Evolutionary conservation across 2,797 vertebrate genomes (phyloP), one percentile per base, ranked within the genome.

Genomic region (Austrolebias charrua): DNA sequence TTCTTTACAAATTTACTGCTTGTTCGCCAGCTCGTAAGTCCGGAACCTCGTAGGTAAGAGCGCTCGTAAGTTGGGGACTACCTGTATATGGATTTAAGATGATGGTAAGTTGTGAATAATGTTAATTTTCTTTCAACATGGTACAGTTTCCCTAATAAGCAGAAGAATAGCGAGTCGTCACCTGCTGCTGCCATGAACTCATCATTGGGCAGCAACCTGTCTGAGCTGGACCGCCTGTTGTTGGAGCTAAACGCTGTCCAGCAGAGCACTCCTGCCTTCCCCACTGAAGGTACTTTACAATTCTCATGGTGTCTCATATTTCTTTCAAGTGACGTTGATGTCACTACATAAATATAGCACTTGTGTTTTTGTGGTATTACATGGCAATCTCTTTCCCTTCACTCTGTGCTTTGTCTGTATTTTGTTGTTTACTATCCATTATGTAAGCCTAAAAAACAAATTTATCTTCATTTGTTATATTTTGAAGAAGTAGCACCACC

Each of bases 171-270:
- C 24, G 95, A 97, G 58, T 49, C 58, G 5, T 55, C 60, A 1
- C 94, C 95, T 29, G 89, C 94, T 12, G 90, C 88, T 4, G 90
- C 93, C 75, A 96, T 96, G 93, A 95, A 92, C 81, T 92, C 95
- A 51, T 93, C 93, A 0, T 75, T 98, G 90, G 98, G 96, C 75
- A 97, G 91, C 89, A 99, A 99, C 89, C 91, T 99, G 66, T 98
- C 97, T 0, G 97, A 99, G 83, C 92, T 99, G 65, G 98, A 99
- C 90, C 95, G 96, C 6, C 94, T 99, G 58, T 93, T 99, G 52
- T 78, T 98, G 86, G 98, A 99, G 76, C 93, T 99, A 66, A 99
- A 98, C 0, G 95, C 95, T 0, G 98, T 98, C 55, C 96, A 99
- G 82, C 95, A 98, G 56, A 94, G 91, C 73, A 92, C 95, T 0